Evolutionary conservation across 2,888 invertebrate species (phyloP).

Genomic region (Phorcus lineatus): DNA sequence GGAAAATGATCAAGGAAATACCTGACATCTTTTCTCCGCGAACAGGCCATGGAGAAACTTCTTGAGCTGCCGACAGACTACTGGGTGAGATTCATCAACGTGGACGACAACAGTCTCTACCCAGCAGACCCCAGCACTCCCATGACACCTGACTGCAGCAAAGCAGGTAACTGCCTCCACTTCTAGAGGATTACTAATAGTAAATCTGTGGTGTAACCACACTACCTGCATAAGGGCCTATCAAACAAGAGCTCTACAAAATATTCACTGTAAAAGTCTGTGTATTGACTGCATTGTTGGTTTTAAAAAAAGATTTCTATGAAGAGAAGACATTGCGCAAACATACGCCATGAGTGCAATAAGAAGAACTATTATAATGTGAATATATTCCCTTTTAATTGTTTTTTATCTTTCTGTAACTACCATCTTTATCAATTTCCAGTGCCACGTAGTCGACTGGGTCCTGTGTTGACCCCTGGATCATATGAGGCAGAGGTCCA

Average conservation of each 20-base stretch:
- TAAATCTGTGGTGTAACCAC: not conserved
- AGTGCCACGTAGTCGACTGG: constrained; percentile 60
- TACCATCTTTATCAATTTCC: constrained; percentile 13
- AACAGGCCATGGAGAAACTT: constrained; percentile 65
- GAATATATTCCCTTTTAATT: too few relatives aligned
- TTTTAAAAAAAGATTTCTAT: too few relatives aligned
- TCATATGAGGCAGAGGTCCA: constrained; percentile 47
- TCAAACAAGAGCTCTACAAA: not conserved
- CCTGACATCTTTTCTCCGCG: too few relatives aligned
- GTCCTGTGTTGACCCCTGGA: constrained; percentile 63
- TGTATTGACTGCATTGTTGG: not conserved
- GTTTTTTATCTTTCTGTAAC: not conserved
- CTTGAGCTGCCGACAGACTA: constrained; percentile 62
- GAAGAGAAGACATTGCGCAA: too few relatives aligned
- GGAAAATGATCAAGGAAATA: too few relatives aligned
- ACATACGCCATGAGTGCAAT: too few relatives aligned
- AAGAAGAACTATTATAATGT: too few relatives aligned
- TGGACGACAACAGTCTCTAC: constrained; percentile 61
- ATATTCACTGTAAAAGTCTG: not conserved
- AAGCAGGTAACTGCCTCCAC: constrained; percentile 14
- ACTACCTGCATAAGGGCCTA: too few relatives aligned
- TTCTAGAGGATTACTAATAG: not conserved
- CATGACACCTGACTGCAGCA: constrained; percentile 36
- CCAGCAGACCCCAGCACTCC: constrained; percentile 45
- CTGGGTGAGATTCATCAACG: constrained; percentile 62